Percentiles rank a stretch among this genome's conserved stretches.
Conservation (phyloP, 2,797 vertebrate genomes). For the Melanotaenia pygmaea region DNA sequence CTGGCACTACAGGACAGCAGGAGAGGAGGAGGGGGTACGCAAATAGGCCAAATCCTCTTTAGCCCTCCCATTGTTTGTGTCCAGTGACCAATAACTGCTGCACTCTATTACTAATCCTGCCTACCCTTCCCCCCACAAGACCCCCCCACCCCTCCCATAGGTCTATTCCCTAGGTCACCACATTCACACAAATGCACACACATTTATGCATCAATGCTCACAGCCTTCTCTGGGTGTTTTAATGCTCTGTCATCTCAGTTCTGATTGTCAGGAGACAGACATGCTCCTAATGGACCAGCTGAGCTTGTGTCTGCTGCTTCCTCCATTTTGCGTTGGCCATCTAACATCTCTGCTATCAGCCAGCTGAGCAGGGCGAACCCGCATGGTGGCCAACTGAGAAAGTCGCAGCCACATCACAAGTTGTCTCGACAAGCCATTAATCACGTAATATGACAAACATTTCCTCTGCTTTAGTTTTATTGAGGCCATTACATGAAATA, state of each 20-base stretch:
- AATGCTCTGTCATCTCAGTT: slow-evolving; percentile 82
- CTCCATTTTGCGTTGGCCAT: slow-evolving; percentile 76
- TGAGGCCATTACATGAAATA: slow-evolving; percentile 45
- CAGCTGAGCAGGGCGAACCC: slow-evolving; percentile 70
- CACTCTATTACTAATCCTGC: slow-evolving; percentile 79
- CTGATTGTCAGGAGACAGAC: slow-evolving; percentile 80
- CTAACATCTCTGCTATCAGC: slow-evolving; percentile 76
- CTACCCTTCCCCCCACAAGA: slow-evolving; percentile 71
- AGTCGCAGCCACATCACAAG: slow-evolving; percentile 3
- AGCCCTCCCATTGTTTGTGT: slow-evolving; percentile 83
- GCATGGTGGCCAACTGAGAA: slow-evolving; percentile 40
- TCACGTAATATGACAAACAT: slow-evolving; percentile 8
- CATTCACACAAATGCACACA: slow-evolving; percentile 48
- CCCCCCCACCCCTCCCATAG: slow-evolving; percentile 50
- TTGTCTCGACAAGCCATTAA: slow-evolving; percentile 24
- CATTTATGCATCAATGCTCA: slow-evolving; percentile 69
- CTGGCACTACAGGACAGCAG: slow-evolving; percentile 67
- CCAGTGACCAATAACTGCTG: slow-evolving; percentile 83
- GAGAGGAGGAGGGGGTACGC: slow-evolving; percentile 64
- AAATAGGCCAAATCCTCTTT: slow-evolving; percentile 79
- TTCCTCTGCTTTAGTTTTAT: slow-evolving; percentile 13
- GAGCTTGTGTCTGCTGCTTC: slow-evolving; percentile 80
- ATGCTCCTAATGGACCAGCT: slow-evolving; percentile 81
- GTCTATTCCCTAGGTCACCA: slow-evolving; percentile 73
- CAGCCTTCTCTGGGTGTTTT: slow-evolving; percentile 76